Evolutionary conservation across 37 sponge, comb jelly and placozoan species (phyloP).

Genomic region (Amphimedon queenslandica): DNA sequence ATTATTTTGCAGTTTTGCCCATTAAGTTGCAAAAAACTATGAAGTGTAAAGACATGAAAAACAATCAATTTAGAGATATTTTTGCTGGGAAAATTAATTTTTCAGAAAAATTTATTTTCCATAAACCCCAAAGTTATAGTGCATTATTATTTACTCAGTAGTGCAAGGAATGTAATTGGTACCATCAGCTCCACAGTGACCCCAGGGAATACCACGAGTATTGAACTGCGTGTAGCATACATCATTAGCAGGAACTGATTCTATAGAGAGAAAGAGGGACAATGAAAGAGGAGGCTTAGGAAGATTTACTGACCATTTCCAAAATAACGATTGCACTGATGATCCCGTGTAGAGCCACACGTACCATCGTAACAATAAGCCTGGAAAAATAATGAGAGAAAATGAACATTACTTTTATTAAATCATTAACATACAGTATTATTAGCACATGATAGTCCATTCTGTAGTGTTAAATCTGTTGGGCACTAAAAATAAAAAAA

Average conservation of each 20-base stretch:
- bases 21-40: no score
- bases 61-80: no score
- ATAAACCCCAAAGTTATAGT: no score
- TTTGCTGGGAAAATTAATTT: no score
- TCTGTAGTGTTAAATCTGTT: slow-evolving; percentile 30
- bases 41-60: no score
- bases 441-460: slow-evolving; percentile 36
- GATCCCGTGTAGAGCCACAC: slow-evolving; percentile 23
- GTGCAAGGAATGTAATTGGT: slow-evolving; percentile 31
- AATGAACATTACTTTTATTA: background rate
- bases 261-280: background rate
- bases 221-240: slow-evolving; percentile 29
- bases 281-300: background rate
- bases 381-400: slow-evolving; percentile 2
- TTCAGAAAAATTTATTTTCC: no score
- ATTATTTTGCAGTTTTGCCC: no score
- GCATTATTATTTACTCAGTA: slow-evolving; percentile 19
- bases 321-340: slow-evolving; percentile 39
- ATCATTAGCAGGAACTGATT: background rate
- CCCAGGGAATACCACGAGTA: slow-evolving; percentile 16
- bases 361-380: slow-evolving; percentile 56
- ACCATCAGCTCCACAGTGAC: slow-evolving; percentile 45
- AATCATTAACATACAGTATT: slow-evolving; percentile 2
- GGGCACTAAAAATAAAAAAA: slow-evolving; percentile 49
- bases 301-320: slow-evolving; percentile 13